phyloP scores from a whole-genome alignment of 2,888 invertebrate genomes.

The Archips crataeganus region DNA sequence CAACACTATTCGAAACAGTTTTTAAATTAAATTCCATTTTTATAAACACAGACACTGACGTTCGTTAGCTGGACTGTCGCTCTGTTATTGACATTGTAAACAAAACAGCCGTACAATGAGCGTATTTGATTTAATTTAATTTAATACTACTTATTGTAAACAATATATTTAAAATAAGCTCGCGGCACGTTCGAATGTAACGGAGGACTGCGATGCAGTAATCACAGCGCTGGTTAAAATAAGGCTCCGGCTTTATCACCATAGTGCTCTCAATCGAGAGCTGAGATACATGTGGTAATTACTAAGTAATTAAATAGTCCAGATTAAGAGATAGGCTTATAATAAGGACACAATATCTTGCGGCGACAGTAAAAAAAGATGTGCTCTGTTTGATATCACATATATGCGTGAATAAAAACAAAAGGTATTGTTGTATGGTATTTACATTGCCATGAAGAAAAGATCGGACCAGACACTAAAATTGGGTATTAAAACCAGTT shows the following conservation, averaged over 20 bases:
- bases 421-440: too few relatives aligned
- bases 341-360: neutral
- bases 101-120: neutral
- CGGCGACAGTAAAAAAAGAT: neutral
- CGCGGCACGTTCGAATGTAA: conserved; percentile 21
- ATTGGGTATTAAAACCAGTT: too few relatives aligned
- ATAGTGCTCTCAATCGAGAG: conserved; percentile 6
- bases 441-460: too few relatives aligned
- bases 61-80: neutral
- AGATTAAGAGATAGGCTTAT: neutral
- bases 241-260: conserved; percentile 18
- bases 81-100: conserved; percentile 11
- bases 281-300: neutral
- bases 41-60: neutral
- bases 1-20: conserved; percentile 59
- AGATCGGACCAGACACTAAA: too few relatives aligned
- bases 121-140: neutral
- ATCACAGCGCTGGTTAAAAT: conserved; percentile 21
- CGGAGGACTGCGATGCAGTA: conserved; percentile 17
- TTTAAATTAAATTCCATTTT: conserved; percentile 56
- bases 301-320: neutral
- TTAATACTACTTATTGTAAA: neutral
- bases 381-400: too few relatives aligned
- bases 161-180: neutral
- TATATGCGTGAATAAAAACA: too few relatives aligned